Evolutionary conservation across 37 sponge, comb jelly and placozoan genomes (phyloP).

Genomic region (Amphimedon queenslandica): DNA sequence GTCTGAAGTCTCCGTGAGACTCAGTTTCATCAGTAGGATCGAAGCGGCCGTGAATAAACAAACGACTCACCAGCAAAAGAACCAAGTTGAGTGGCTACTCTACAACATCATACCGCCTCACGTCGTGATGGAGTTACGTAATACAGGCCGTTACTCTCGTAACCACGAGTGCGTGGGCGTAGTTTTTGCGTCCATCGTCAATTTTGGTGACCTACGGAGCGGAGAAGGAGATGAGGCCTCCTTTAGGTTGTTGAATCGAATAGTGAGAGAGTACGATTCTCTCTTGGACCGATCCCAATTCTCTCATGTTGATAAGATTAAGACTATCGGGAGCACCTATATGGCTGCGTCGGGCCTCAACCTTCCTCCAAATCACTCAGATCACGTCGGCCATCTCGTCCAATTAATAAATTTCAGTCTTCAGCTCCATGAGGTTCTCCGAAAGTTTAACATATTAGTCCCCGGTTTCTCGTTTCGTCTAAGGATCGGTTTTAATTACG

Average conservation of each 20-base stretch:
- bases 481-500: slow-evolving; percentile 86
- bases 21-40: slow-evolving; percentile 62
- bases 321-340: slow-evolving; percentile 87
- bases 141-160: slow-evolving; percentile 65
- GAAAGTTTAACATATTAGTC: slow-evolving; percentile 47
- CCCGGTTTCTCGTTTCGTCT: slow-evolving; percentile 44
- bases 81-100: slow-evolving; percentile 68
- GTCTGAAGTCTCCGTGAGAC: slow-evolving; percentile 70
- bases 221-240: slow-evolving; percentile 33
- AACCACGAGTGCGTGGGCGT: slow-evolving; percentile 89
- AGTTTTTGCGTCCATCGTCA: slow-evolving; percentile 86
- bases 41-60: slow-evolving; percentile 56
- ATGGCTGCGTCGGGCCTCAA: slow-evolving; percentile 89
- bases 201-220: slow-evolving; percentile 63
- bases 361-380: background rate
- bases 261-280: slow-evolving; percentile 68
- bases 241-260: slow-evolving; percentile 56
- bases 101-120: slow-evolving; percentile 75
- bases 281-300: slow-evolving; percentile 53
- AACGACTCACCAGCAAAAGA: slow-evolving; percentile 16
- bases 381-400: slow-evolving; percentile 32
- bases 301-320: slow-evolving; percentile 73
- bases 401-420: slow-evolving; percentile 72
- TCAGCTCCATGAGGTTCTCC: slow-evolving; percentile 56
- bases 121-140: slow-evolving; percentile 53